phyloP scores from a whole-genome alignment of 2,113 vertebrate genomes.

The Myanophis thanlyinensis region DNA sequence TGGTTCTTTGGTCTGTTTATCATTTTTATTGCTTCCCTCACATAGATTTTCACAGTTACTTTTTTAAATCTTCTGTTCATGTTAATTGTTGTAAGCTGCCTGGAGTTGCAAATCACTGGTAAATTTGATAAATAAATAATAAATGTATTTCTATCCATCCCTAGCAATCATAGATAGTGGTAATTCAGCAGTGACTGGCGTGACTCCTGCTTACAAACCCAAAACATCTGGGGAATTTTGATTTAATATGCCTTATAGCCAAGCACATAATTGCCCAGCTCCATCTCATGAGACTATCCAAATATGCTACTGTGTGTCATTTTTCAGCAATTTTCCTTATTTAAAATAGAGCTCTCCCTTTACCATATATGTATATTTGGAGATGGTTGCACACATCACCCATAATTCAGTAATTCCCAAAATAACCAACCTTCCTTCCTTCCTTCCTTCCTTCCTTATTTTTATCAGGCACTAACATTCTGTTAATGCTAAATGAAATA shows the following conservation, averaged over 20 bases:
- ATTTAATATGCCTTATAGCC: not conserved
- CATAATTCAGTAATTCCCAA: not conserved
- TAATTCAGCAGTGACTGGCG: not conserved
- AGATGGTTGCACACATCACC: not conserved
- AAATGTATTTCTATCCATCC: not conserved
- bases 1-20: not conserved
- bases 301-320: not conserved
- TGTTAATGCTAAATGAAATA: not conserved
- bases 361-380: too few species aligned
- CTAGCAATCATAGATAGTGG: not conserved
- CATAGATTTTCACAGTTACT: not conserved
- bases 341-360: not conserved
- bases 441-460: not conserved
- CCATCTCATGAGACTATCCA: not conserved
- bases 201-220: not conserved
- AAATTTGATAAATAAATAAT: not conserved
- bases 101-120: not conserved
- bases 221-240: not conserved
- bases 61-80: not conserved
- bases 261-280: not conserved
- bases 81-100: not conserved
- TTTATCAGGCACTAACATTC: fast-evolving
- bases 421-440: not conserved
- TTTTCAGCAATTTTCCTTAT: not conserved
- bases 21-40: not conserved